These are phyloP conservation scores for Hyalella azteca DNA, from an alignment of 2,888 invertebrate genomes.

Conservation along the genomic window DNA sequence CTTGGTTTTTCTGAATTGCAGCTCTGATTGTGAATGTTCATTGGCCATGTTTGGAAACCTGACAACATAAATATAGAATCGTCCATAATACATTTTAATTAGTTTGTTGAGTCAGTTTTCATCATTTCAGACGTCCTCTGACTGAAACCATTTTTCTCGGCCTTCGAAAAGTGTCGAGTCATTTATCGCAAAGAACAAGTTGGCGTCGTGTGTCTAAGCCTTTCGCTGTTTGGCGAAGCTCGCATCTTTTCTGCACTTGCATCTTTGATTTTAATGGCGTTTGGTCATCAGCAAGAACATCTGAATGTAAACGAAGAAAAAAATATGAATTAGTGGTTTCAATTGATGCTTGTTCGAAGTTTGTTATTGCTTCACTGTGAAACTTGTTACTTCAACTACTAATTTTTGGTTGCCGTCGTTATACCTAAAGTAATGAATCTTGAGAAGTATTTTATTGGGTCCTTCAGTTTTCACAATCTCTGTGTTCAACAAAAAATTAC, in stretches of 20 bases:
- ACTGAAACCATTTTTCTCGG: not conserved
- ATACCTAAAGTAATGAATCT: not conserved
- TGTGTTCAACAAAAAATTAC: no score
- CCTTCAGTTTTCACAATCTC: not conserved
- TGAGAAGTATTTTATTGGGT: not conserved
- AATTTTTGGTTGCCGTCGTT: not conserved
- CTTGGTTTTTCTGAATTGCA: not conserved
- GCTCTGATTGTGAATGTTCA: not conserved
- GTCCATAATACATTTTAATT: not conserved
- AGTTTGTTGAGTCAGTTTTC: not conserved
- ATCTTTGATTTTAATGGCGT: not conserved
- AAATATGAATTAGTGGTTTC: no score
- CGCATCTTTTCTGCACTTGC: not conserved
- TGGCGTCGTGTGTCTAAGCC: not conserved
- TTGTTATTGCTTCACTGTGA: not conserved
- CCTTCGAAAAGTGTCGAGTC: slow-evolving; percentile 3
- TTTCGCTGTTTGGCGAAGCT: not conserved
- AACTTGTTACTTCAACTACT: not conserved
- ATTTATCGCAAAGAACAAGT: not conserved
- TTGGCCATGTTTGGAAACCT: not conserved
- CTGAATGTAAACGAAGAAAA: not conserved
- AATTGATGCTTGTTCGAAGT: not conserved
- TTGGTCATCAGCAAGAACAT: not conserved
- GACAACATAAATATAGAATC: not conserved
- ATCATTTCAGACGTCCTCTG: not conserved